These are phyloP conservation scores for Oryzias celebensis DNA, from an alignment of 2,113 vertebrate species.

Conservation along the genomic window DNA sequence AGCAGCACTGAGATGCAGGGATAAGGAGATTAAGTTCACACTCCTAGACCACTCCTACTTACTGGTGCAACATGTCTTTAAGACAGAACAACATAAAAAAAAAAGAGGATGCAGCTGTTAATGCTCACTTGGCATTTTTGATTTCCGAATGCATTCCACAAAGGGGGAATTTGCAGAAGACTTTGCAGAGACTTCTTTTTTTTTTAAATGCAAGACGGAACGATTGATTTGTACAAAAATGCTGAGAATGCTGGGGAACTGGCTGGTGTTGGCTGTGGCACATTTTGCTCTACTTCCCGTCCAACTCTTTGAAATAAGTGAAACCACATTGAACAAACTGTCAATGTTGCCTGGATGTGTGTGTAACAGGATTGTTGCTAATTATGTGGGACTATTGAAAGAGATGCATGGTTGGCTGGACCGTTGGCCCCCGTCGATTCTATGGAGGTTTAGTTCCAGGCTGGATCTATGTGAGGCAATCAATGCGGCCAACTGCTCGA, in stretches of 20 bases:
- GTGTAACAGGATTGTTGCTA: constrained; percentile 35
- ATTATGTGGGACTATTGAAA: constrained; percentile 51
- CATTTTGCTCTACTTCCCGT: constrained; percentile 54
- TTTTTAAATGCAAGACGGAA: constrained; percentile 30
- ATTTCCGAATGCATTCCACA: constrained; percentile 24
- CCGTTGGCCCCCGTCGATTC: constrained; percentile 28
- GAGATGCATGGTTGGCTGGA: constrained; percentile 35
- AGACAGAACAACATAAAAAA: constrained; percentile 10
- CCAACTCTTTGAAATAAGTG: constrained; percentile 56
- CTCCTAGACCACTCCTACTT: constrained; percentile 49
- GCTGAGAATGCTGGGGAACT: constrained; percentile 51
- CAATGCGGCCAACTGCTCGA: constrained; percentile 21
- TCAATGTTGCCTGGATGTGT: constrained; percentile 28
- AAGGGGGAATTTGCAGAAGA: not conserved
- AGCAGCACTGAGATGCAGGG: constrained; percentile 50
- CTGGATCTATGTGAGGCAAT: constrained; percentile 24
- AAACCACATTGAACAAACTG: constrained; percentile 58
- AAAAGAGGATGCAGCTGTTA: constrained; percentile 4
- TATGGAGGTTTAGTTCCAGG: constrained; percentile 36
- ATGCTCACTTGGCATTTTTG: constrained; percentile 20
- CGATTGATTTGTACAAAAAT: constrained; percentile 50
- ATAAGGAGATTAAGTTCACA: constrained; percentile 68
- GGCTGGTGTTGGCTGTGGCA: constrained; percentile 14
- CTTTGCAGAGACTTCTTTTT: constrained; percentile 1
- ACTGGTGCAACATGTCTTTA: constrained; percentile 42